Evolutionary conservation across 2,797 vertebrate genomes (phyloP).

Genomic region (Sebastolobus alascanus): DNA sequence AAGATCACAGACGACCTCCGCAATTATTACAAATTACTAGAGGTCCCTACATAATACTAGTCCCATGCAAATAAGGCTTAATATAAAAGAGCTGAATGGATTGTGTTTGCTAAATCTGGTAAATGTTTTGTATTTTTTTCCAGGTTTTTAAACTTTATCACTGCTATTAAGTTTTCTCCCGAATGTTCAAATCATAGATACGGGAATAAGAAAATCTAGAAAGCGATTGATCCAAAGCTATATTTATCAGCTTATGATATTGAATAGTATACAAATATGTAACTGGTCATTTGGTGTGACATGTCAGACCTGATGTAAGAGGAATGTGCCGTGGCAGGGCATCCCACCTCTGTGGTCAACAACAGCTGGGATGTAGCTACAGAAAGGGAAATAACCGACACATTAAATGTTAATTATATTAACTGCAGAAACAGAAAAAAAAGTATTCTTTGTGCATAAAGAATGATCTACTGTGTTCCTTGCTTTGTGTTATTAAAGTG

Average conservation of each 20-base stretch:
- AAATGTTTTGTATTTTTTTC: background rate
- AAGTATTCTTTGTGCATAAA: no score
- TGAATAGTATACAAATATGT: background rate
- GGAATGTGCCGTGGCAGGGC: constrained; percentile 96
- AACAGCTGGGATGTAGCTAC: constrained; percentile 95
- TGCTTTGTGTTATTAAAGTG: background rate
- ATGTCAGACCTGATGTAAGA: constrained; percentile 93
- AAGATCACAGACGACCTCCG: rapidly evolving
- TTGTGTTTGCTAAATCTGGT: background rate
- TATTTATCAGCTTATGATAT: background rate
- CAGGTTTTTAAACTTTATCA: background rate
- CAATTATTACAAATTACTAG: rapidly evolving
- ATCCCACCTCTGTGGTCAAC: constrained; percentile 97
- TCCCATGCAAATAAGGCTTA: no score
- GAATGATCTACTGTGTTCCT: background rate
- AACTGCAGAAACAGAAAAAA: background rate
- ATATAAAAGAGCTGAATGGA: background rate
- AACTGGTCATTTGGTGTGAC: background rate
- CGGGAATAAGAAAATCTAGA: background rate
- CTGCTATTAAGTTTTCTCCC: background rate
- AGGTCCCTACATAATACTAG: no score
- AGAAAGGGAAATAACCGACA: constrained; percentile 26
- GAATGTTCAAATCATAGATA: background rate
- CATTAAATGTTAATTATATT: background rate
- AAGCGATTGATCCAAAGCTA: background rate